Evolutionary conservation across 2,113 vertebrate genomes (phyloP), one percentile per base, ranked within the genome.

Genomic region (Zapornia atra): DNA sequence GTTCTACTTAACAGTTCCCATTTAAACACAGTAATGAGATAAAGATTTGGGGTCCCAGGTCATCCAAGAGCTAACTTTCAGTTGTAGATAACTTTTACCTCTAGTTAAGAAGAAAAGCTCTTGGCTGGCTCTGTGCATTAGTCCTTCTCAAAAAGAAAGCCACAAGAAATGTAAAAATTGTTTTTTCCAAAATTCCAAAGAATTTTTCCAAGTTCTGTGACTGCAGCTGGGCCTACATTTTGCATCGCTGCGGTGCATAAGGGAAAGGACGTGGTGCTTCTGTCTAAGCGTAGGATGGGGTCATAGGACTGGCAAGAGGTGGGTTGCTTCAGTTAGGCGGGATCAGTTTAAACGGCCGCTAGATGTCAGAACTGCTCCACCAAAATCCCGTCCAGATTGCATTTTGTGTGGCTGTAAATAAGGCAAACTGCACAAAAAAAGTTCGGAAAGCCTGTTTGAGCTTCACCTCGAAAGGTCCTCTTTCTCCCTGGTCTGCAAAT

Each of bases 321-420:
- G 38, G 26, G 3, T 70, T 6, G 51, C 29, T 76, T n/a, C 5
- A 0, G 15, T 18, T 63, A 22, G 15, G 31, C 71, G 57, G 61
- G 40, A 53, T 46, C 81, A 22, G 57, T 25, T 38, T n/a, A 15
- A 70, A 15, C 4, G 78, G 72, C 96, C 98, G 3, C 97, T 97
- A 98, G 98, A 91, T 98, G 98, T 95, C 98, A 97, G 92, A 90
- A 90, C 88, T 66, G 81, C 34, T 90, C 94, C 95, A 96, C 31
- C 36, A 92, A 97, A 98, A 92, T 69, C 34, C 48, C 11, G 6
- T 8, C 5, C 53, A 7, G 14, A 8, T 12, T 57, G 53, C 63
- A 89, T 97, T 97, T 97, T 97, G 92, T 98, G 90, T 92, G 97
- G 98, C 96, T 96, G 97, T 88, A 87, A 97, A 95, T 96, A 96